phyloP scores from a whole-genome alignment of 2,888 invertebrate genomes.

The Scaptodrosophila latifasciaeformis region DNA sequence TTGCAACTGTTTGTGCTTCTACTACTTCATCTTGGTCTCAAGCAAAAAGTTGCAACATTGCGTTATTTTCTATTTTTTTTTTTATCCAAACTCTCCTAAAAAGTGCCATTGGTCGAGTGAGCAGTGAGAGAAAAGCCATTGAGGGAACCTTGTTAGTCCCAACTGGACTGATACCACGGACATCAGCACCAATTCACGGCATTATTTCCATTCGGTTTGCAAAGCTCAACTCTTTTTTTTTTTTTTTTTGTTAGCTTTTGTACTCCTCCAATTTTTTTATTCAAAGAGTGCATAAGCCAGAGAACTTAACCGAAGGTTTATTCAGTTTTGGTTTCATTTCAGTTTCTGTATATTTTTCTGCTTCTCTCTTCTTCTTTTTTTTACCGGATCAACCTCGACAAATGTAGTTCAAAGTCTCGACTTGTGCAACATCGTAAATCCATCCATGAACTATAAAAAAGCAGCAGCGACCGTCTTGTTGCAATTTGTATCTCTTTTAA shows the following conservation, averaged over 20 bases:
- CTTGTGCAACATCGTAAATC: slow-evolving; percentile 56
- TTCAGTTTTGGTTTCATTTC: too few species aligned
- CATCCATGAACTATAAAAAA: slow-evolving; percentile 68
- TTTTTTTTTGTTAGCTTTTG: too few species aligned
- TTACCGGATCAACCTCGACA: slow-evolving; percentile 37
- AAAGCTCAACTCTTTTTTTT: too few species aligned
- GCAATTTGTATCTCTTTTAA: slow-evolving; percentile 62
- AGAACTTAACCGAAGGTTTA: slow-evolving; percentile 23
- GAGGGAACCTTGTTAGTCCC: too few species aligned
- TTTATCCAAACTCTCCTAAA: too few species aligned
- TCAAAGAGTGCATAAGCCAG: slow-evolving; percentile 15
- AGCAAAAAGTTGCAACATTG: slow-evolving; percentile 24
- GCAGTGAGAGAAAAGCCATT: too few species aligned
- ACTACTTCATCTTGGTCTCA: slow-evolving; percentile 21
- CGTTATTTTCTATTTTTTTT: not conserved
- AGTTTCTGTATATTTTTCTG: too few species aligned
- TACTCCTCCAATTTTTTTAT: slow-evolving; percentile 12
- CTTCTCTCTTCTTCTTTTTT: slow-evolving; percentile 3
- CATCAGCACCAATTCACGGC: too few species aligned
- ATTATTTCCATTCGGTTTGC: too few species aligned
- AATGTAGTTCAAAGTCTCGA: slow-evolving; percentile 62
- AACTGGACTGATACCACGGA: too few species aligned
- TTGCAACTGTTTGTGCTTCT: slow-evolving; percentile 24
- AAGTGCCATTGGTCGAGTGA: too few species aligned
- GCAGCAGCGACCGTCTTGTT: slow-evolving; percentile 63